Conservation (phyloP, 2,797 vertebrate species). For the Chlorospingus semifuscus region DNA sequence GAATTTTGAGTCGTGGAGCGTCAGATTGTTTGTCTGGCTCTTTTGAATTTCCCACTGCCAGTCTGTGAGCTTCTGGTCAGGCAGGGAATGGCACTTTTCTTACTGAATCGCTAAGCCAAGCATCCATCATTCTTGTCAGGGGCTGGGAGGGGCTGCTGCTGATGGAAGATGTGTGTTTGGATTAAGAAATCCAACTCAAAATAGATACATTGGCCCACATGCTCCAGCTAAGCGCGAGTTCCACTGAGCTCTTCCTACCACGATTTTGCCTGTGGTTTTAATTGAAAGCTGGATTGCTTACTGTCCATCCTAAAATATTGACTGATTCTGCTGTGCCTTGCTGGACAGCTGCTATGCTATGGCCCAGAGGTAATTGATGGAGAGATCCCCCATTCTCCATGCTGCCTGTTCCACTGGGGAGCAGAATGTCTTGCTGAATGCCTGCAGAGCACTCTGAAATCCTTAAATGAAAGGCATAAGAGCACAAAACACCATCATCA, state of each 20-base stretch:
- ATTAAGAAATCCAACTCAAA: neutral
- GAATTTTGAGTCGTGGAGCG: neutral
- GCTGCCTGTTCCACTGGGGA: neutral
- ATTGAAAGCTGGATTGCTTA: neutral
- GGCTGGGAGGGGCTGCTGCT: neutral
- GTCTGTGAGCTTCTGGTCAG: neutral
- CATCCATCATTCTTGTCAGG: neutral
- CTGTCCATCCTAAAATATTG: neutral
- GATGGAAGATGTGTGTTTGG: neutral
- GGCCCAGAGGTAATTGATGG: neutral
- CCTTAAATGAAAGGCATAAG: constrained; percentile 33
- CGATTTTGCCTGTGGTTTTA: neutral
- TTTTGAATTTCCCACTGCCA: neutral
- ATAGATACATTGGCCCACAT: neutral
- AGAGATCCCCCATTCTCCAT: neutral
- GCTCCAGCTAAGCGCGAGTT: neutral
- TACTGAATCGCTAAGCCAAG: neutral
- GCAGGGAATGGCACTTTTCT: neutral
- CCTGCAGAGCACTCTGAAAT: neutral
- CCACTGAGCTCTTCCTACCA: neutral
- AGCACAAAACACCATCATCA: neutral
- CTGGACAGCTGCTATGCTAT: neutral
- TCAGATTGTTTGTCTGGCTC: neutral
- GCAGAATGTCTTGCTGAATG: neutral
- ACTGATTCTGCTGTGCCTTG: neutral